phyloP scores from a whole-genome alignment of 2,888 invertebrate species.

The Drosophila anceps region DNA sequence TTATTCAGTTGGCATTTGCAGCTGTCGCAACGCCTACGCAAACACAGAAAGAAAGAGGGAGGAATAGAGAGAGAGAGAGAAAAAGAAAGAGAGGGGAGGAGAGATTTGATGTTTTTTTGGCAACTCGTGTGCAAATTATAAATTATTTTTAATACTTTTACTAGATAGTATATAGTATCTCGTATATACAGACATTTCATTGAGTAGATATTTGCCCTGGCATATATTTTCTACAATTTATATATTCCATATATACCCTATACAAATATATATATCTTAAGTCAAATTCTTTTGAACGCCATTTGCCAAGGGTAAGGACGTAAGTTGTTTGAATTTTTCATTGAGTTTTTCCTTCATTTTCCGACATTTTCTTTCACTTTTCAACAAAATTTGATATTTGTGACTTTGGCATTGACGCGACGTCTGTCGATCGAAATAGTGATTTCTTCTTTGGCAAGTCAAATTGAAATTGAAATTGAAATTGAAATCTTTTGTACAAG shows the following conservation, averaged over 20 bases:
- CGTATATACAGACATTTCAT: conserved; percentile 35
- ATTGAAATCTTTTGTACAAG: conserved; percentile 45
- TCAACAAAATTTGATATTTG: conserved; percentile 59
- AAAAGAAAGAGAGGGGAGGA: too few species aligned
- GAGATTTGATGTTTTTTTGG: conserved; percentile 21
- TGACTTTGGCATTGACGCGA: conserved; percentile 73
- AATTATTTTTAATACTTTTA: conserved; percentile 47
- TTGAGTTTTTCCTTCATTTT: conserved; percentile 51
- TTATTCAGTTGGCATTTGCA: conserved; percentile 62
- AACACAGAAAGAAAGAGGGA: neutral
- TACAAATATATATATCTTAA: neutral
- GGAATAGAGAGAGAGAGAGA: neutral
- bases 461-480: conserved; percentile 33
- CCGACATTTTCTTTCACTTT: conserved; percentile 35
- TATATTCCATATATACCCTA: conserved; percentile 16
- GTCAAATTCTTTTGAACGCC: conserved; percentile 15
- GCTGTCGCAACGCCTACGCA: conserved; percentile 55
- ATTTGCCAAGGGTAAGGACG: conserved; percentile 27
- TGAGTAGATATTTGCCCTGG: conserved; percentile 40
- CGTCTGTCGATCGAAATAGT: conserved; percentile 64
- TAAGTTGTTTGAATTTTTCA: neutral
- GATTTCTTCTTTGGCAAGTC: conserved; percentile 26
- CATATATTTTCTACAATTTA: conserved; percentile 36
- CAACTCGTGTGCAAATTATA: conserved; percentile 65
- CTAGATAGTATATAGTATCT: neutral